Evolutionary conservation across 2,113 vertebrate genomes (phyloP).

Genomic region (Pogonocichla stellata): DNA sequence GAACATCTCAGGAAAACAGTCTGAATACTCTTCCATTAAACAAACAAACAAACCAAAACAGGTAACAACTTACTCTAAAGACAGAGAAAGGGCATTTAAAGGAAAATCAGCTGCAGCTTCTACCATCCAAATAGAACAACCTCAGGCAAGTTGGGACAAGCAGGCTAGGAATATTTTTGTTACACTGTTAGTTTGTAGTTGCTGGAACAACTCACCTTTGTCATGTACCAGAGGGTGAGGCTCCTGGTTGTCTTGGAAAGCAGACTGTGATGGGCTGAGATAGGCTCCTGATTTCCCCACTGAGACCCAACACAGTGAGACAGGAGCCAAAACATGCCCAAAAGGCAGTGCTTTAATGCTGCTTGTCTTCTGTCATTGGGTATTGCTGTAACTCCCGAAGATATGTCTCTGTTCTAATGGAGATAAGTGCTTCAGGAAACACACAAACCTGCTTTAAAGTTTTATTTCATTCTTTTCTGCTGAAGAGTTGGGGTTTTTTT

Average conservation of each 20-base stretch:
- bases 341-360: neutral
- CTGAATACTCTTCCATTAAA: neutral
- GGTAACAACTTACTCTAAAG: neutral
- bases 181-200: neutral
- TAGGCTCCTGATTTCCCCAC: neutral
- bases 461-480: constrained; percentile 47
- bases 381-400: neutral
- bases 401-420: constrained; percentile 52
- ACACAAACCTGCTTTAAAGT: constrained; percentile 32
- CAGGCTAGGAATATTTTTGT: neutral
- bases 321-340: constrained; percentile 8
- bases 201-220: constrained; percentile 39
- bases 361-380: neutral
- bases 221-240: neutral
- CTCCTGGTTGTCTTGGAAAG: constrained; percentile 50
- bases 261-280: neutral
- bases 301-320: neutral
- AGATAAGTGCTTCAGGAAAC: constrained; percentile 55
- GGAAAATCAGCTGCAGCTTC: constrained; percentile 21
- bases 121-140: neutral
- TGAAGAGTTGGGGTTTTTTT: neutral
- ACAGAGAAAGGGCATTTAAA: neutral
- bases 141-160: neutral
- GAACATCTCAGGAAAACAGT: neutral
- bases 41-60: neutral